Percentiles rank a stretch among this genome's conserved stretches.
Conservation (phyloP, 2,888 invertebrate genomes). For the Cartodere bifasciata region DNA sequence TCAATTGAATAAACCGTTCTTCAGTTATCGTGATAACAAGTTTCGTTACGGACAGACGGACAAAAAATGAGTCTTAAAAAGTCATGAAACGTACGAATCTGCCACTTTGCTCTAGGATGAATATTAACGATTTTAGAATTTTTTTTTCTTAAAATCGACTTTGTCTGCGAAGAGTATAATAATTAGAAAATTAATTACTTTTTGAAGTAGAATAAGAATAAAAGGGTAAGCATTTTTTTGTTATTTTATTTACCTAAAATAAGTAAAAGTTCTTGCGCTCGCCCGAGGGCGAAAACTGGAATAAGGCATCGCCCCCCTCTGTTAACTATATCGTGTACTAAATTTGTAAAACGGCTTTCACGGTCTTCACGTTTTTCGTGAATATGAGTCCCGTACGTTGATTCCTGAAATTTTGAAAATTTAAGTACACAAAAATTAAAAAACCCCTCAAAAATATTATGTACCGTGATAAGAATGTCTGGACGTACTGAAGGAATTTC, state of each 20-base stretch:
- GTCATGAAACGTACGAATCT: too few species aligned
- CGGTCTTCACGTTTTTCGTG: slow-evolving; percentile 97
- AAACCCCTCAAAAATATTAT: slow-evolving; percentile 17
- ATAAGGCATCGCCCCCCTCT: slow-evolving; percentile 97
- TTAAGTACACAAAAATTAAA: slow-evolving; percentile 7
- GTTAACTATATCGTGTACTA: slow-evolving; percentile 91
- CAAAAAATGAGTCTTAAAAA: too few species aligned
- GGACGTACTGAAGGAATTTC: slow-evolving; percentile 95
- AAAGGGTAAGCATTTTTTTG: not conserved
- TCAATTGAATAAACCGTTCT: too few species aligned
- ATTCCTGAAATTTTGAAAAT: slow-evolving; percentile 50
- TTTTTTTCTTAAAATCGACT: too few species aligned
- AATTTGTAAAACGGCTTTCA: slow-evolving; percentile 82
- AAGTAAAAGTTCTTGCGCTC: slow-evolving; percentile 90
- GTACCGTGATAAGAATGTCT: slow-evolving; percentile 88
- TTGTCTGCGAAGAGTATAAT: too few species aligned
- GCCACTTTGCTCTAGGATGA: too few species aligned
- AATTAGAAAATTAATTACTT: too few species aligned
- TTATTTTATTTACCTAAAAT: slow-evolving; percentile 52
- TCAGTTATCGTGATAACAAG: too few species aligned
- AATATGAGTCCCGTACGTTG: slow-evolving; percentile 98
- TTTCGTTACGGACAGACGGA: too few species aligned
- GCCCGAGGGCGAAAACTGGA: slow-evolving; percentile 95
- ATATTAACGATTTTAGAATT: too few species aligned
- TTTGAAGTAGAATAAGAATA: not conserved